These are phyloP conservation scores for Oreochromis aureus DNA, from an alignment of 2,113 vertebrate genomes.

Conservation along the genomic window DNA sequence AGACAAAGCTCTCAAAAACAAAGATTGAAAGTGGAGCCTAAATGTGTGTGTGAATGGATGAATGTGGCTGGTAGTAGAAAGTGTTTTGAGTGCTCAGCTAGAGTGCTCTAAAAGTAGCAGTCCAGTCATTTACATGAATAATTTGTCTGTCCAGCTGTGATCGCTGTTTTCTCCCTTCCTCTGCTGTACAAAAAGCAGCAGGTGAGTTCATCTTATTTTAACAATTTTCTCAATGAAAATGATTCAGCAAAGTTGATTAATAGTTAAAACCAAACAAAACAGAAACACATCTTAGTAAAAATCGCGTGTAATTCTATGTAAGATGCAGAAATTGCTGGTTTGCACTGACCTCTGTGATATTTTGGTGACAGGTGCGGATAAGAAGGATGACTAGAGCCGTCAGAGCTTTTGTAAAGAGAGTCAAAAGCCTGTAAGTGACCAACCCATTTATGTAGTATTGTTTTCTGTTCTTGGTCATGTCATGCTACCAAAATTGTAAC, in stretches of 20 bases:
- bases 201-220: conserved; percentile 57
- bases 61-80: neutral
- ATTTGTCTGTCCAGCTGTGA: conserved; percentile 74
- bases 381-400: conserved; percentile 73
- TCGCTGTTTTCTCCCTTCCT: conserved; percentile 82
- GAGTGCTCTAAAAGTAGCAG: neutral
- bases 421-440: conserved; percentile 78
- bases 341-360: neutral
- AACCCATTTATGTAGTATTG: neutral
- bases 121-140: neutral
- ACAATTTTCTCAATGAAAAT: rapidly evolving
- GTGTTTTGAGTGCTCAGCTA: neutral
- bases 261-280: neutral
- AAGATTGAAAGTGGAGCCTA: neutral
- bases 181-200: conserved; percentile 85
- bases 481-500: neutral
- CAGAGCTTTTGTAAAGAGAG: conserved; percentile 72
- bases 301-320: neutral
- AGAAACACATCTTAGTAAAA: neutral
- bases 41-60: neutral
- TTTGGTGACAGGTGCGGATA: conserved; percentile 75
- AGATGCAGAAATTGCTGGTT: neutral
- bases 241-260: neutral
- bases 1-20: neutral
- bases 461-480: neutral